phyloP scores from a whole-genome alignment of 1,140 invertebrate genomes.

The Homalodisca vitripennis region DNA sequence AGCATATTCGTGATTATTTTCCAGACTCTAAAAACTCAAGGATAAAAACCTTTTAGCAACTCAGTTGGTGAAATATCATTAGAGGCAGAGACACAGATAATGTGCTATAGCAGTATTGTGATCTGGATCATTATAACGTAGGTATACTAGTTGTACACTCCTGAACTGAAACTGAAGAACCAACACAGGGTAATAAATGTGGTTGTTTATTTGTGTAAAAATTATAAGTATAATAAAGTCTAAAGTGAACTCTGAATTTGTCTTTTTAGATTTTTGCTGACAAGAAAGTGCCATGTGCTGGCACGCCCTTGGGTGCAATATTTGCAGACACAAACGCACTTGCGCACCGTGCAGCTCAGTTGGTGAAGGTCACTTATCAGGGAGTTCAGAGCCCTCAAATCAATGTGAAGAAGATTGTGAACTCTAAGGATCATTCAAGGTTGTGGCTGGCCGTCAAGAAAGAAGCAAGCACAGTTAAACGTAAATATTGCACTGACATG shows the following conservation, averaged over 20 bases:
- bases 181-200: no score
- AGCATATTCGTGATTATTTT: background rate
- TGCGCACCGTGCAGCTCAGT: conserved; percentile 61
- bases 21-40: background rate
- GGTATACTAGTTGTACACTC: no score
- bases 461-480: background rate
- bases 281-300: conserved; percentile 59
- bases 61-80: no score
- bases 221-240: no score
- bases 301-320: conserved; percentile 71
- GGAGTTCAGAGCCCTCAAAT: conserved; percentile 57
- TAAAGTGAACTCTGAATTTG: no score
- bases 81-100: no score
- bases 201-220: no score
- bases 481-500: no score
- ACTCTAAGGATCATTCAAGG: conserved; percentile 46
- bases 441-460: conserved; percentile 28
- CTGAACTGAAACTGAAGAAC: no score
- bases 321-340: conserved; percentile 59
- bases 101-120: no score
- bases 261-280: conserved; percentile 52
- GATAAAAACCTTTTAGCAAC: background rate
- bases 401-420: conserved; percentile 59
- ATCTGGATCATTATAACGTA: no score
- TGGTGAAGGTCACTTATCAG: conserved; percentile 65